Evolutionary conservation across 2,888 invertebrate species (phyloP).

Genomic region (Nemoura dubitans): DNA sequence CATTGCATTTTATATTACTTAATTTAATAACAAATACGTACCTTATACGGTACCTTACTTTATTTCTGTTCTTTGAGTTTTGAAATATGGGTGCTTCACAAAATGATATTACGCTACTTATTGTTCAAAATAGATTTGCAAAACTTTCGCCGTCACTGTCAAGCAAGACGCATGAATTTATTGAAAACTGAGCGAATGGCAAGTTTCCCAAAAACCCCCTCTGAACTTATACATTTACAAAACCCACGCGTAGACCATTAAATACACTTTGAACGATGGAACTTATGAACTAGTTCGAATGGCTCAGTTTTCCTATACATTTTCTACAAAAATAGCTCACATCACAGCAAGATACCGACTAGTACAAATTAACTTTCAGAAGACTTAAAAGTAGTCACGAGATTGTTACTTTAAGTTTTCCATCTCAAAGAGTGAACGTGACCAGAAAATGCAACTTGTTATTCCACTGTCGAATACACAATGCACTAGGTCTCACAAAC

Average conservation of each 20-base stretch:
- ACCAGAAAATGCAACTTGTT: neutral
- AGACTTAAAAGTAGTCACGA: neutral
- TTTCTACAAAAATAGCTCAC: neutral
- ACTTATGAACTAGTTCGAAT: neutral
- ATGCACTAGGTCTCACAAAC: too few species aligned
- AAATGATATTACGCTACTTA: too few species aligned
- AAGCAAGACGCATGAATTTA: neutral
- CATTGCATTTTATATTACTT: too few species aligned
- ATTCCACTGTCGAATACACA: neutral
- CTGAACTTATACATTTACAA: neutral
- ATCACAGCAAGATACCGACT: neutral
- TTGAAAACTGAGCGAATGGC: neutral
- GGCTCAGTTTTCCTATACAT: neutral
- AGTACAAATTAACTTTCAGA: neutral
- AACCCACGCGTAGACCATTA: neutral
- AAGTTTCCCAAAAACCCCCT: neutral
- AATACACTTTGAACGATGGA: neutral
- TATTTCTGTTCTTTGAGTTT: too few species aligned
- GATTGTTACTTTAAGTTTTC: neutral
- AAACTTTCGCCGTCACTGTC: neutral
- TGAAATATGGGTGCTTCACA: too few species aligned
- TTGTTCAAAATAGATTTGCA: too few species aligned
- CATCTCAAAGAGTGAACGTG: neutral
- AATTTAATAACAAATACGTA: too few species aligned
- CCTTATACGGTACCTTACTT: too few species aligned